Percentiles rank a stretch among this genome's conserved stretches.
phyloP scores from a whole-genome alignment of 1,140 invertebrate genomes.

The Apis cerana region DNA sequence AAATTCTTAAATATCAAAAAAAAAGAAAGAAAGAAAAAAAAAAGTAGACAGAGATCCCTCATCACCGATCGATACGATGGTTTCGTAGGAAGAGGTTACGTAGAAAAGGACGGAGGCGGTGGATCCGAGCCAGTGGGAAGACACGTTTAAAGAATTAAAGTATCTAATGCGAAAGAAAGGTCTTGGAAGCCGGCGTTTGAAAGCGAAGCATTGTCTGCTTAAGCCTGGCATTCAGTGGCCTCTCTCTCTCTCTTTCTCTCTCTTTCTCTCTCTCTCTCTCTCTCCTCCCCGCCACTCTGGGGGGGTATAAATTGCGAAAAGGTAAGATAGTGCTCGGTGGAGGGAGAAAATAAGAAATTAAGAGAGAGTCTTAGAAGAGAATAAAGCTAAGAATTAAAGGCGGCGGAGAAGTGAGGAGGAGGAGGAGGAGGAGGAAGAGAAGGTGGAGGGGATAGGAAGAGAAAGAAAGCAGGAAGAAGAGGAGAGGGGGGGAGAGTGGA shows the following conservation, averaged over 20 bases:
- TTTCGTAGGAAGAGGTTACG: slow-evolving; percentile 33
- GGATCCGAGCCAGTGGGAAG: slow-evolving; percentile 58
- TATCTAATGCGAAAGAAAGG: slow-evolving; percentile 80
- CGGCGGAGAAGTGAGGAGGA: slow-evolving; percentile 55
- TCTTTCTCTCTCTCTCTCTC: slow-evolving; percentile 58
- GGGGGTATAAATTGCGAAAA: slow-evolving; percentile 78
- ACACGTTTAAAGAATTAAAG: slow-evolving; percentile 81
- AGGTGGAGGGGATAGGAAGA: slow-evolving; percentile 38
- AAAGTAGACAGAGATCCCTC: neutral
- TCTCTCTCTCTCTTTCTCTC: slow-evolving; percentile 60
- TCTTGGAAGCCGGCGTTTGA: slow-evolving; percentile 78
- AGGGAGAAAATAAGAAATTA: slow-evolving; percentile 81
- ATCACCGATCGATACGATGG: slow-evolving; percentile 13
- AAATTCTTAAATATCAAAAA: too few species aligned
- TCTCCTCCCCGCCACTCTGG: slow-evolving; percentile 28
- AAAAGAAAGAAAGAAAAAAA: neutral
- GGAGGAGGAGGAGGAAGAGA: slow-evolving; percentile 28
- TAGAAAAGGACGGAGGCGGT: slow-evolving; percentile 24
- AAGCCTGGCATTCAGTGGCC: slow-evolving; percentile 79
- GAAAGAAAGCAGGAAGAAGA: slow-evolving; percentile 45
- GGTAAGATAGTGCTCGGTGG: slow-evolving; percentile 67
- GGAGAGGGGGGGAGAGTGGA: slow-evolving; percentile 71
- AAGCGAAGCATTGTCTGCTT: slow-evolving; percentile 81
- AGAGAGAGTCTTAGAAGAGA: slow-evolving; percentile 81
- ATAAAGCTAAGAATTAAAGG: slow-evolving; percentile 82